Base-by-base conservation (phyloP, 2,888 invertebrate genomes). In the Dermolepida albohirtum region DNA sequence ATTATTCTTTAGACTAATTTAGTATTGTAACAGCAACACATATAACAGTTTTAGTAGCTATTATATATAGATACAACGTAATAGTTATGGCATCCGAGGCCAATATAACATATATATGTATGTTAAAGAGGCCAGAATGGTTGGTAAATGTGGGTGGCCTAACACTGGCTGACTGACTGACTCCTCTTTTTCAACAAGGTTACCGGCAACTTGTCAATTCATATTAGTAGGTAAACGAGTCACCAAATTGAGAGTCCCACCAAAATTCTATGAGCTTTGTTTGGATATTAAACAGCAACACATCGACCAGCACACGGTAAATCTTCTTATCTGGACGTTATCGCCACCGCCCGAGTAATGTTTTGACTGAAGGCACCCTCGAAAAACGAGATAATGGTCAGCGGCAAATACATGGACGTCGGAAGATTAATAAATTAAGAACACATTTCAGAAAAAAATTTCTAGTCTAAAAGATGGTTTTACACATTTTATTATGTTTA, bases 331-430 rank as follows among this genome's bases (percentile, higher is more conserved):
- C 72, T 51, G 59, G 47, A 47, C 66, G 66, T 71, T 72, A 73
- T 74, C 74, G 67, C 57, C 64, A 51, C 59, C 41, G 55, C 41
- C 67, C 64, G 50, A 47, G 66, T 57, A 65, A 29, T 74, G 72
- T 74, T 74, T 73, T 73, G 74, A 74, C 74, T 72, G 73, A 73
- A 73, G 73, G 70, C 64, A 70, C 63, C 69, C 73, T 73, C 72
- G 67, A 73, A 72, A 70, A 71, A 43, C 22, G 47, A 68, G 70
- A 70, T 67, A 65, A 59, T 44, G 67, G 57, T 50, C 39, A 8
- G 64, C 27, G 34, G 50, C 50, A 57, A 43, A 63, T 49, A 49
- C 47, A 55, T 16, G 51, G 47, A 43, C 62, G 40, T 64, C 39
- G 65, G 22, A 43, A 65, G 57, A 67, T 63, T 63, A 67, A 63